Evolutionary conservation across 2,888 invertebrate species (phyloP).

Genomic region (Cephus pulcher): DNA sequence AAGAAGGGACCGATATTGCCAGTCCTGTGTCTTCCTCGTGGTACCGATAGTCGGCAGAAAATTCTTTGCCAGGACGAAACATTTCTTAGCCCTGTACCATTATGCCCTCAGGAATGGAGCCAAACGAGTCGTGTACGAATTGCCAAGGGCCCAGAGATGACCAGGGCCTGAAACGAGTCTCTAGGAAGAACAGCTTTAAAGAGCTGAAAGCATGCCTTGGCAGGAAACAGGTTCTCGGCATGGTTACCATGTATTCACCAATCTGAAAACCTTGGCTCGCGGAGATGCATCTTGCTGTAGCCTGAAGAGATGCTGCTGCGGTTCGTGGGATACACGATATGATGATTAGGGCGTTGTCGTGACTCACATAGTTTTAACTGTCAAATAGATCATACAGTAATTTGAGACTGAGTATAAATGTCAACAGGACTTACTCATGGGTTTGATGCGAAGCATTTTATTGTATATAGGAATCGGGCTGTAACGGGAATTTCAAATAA

Average conservation of each 20-base stretch:
- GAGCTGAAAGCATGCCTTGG: conserved; percentile 37
- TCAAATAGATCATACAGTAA: not conserved
- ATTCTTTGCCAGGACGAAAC: not conserved
- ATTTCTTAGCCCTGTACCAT: not conserved
- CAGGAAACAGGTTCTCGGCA: conserved; percentile 62
- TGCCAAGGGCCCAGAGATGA: not conserved
- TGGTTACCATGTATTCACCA: conserved; percentile 64
- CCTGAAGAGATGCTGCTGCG: conserved; percentile 3
- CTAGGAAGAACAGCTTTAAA: conserved; percentile 42
- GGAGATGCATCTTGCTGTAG: conserved; percentile 14
- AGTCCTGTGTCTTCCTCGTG: not conserved
- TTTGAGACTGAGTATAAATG: not conserved
- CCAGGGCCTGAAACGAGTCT: not conserved
- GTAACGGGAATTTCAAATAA: not conserved
- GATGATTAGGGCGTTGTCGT: not conserved
- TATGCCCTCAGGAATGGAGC: not conserved
- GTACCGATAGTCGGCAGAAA: not conserved
- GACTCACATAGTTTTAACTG: not conserved
- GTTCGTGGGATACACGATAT: not conserved
- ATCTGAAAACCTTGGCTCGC: conserved; percentile 61
- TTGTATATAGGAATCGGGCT: not conserved
- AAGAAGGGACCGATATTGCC: not conserved
- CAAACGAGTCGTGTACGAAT: not conserved
- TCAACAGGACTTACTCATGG: not conserved
- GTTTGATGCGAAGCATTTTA: not conserved